phyloP scores from a whole-genome alignment of 2,888 invertebrate species.

The Epistrophe grossulariae region DNA sequence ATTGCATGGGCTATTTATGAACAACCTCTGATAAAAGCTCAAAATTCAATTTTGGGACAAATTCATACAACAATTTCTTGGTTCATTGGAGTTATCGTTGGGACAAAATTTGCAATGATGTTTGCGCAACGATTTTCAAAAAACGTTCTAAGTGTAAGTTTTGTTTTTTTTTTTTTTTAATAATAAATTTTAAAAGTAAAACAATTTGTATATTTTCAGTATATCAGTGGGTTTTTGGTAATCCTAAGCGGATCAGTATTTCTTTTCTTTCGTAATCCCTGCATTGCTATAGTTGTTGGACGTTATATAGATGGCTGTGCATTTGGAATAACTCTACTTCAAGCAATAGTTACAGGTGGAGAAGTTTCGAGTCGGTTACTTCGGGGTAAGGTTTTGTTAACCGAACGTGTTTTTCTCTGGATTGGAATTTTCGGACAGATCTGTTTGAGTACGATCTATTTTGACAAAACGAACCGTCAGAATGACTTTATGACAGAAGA shows the following conservation, averaged over 20 bases:
- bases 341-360: conserved; percentile 80
- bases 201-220: conserved; percentile 75
- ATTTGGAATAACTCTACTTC: conserved; percentile 80
- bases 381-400: conserved; percentile 80
- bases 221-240: conserved; percentile 79
- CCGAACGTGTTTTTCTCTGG: conserved; percentile 81
- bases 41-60: conserved; percentile 72
- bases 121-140: conserved; percentile 80
- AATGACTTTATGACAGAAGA: conserved; percentile 78
- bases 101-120: conserved; percentile 78
- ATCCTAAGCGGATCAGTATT: conserved; percentile 80
- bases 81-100: conserved; percentile 80
- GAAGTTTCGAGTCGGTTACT: conserved; percentile 80
- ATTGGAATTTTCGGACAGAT: conserved; percentile 81
- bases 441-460: conserved; percentile 77
- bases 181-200: not conserved
- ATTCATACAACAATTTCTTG: conserved; percentile 80
- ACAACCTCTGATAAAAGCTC: conserved; percentile 45
- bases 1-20: conserved; percentile 79
- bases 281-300: conserved; percentile 77
- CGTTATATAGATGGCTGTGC: conserved; percentile 81
- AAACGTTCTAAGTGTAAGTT: conserved; percentile 81
- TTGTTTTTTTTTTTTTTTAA: not conserved
- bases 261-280: conserved; percentile 77
- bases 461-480: conserved; percentile 17